Evolutionary conservation across 2,888 invertebrate species (phyloP), one percentile per base, ranked within the genome.

Genomic region (Tachystola acroxantha): DNA sequence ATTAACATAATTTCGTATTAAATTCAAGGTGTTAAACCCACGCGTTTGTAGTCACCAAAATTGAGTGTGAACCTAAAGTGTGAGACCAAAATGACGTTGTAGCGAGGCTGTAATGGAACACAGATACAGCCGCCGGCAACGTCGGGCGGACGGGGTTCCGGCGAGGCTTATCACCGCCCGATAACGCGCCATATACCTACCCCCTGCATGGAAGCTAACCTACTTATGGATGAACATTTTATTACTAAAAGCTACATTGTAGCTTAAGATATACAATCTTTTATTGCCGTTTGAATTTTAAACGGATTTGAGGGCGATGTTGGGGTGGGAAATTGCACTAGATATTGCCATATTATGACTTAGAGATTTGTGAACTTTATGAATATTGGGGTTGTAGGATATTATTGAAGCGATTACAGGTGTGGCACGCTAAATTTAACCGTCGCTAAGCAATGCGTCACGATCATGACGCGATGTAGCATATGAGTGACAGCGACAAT

Each of bases 101-200:
- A 56, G 55, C 47, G 41, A 40, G 51, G 56, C 51, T 53, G 60
- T 53, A 54, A 52, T 55, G 50, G 53, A 43, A 48, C 48, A 45
- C 45, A 64, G 66, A 64, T 69, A 75, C 64, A 62, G 68, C 69
- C 67, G 51, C 53, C 57, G 67, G 64, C 62, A 50, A 48, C 64
- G 66, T 53, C 53, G 63, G 60, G 68, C 57, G 56, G 57, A 49
- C 54, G 55, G 61, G 63, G 60, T 73, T 76, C 78, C 73, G 74
- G 70, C 47, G 45, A 45, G 58, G 72, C 80, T 81, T 84, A 84
- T 84, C 84, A 71, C 56, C 53, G 49, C 49, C 70, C 70, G 82
- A 84, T 84, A 82, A 75, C 73, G 50, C 44, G 33, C 44, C 40
- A 58, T 57, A 52, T 54, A 55, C 49, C 49, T 48, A 43, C 44